Base-by-base conservation (phyloP, 2,888 invertebrate genomes). In the Caenorhabditis imperialis region DNA sequence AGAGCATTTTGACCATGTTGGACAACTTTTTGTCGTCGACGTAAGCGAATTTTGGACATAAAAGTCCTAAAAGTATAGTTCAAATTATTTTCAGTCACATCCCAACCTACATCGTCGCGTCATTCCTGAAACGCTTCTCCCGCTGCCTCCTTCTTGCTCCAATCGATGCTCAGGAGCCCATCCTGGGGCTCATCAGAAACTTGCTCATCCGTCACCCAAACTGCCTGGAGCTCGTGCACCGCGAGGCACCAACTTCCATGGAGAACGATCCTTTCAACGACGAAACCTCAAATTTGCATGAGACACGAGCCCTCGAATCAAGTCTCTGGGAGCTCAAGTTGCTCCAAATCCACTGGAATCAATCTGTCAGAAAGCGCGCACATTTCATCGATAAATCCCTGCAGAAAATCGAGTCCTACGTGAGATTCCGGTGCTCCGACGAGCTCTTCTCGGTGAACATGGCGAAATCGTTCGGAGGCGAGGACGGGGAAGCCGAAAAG, bases 1-100 rank as follows among this genome's bases (percentile, higher is more conserved):
- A 93, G 0, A 91, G 95, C 45, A 92, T 98, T 65, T 93, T 96
- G 89, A 93, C 94, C 85, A 91, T 97, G 69, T 92, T 94, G 0
- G 94, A 97, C 88, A 91, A 95, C 75, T 97, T 98, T 89, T 91
- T 98, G 23, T 93, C 93, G 71, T 98, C 97, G 47, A 94, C 94
- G 92, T 93, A 89, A 92, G 93, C 69, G 20, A 18, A 42, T 44
- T 55, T 12, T 16, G 30, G 30, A 10, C 10, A 10, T 30, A 30
- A 50, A 2, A 40, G 42, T 47, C 33, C 38, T 10, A 45, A 23
- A 48, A 62, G 25, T 42, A 44, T 20, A 12, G 45, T 18, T 27
- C 12, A 25, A 37, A 20, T n/a, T 1, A 10, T 55, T 88, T 89
- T 0, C 89, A 94, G 94, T 0, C 95, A 97, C 90, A 90, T 98